Conservation (phyloP, 2,888 invertebrate species). For the Cryptocephalus primarius region DNA sequence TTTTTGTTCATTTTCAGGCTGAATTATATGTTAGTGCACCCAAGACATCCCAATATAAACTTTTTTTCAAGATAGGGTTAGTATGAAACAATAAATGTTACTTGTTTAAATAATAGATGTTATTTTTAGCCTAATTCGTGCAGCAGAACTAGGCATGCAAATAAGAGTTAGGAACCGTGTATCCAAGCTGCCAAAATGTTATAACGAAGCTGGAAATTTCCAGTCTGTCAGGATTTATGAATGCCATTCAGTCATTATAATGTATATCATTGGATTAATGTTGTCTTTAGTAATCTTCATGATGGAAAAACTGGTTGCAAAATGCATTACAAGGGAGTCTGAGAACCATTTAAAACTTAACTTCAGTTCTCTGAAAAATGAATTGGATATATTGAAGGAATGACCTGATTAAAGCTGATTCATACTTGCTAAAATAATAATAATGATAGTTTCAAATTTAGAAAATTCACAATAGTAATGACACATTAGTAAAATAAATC, state of each 20-base stretch:
- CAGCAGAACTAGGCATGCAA: conserved; percentile 21
- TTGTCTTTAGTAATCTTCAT: conserved; percentile 14
- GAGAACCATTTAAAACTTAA: no score
- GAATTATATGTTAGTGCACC: conserved; percentile 17
- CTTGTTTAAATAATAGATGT: neutral
- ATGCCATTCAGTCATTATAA: conserved; percentile 20
- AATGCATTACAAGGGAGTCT: neutral
- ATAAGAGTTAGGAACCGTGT: conserved; percentile 16
- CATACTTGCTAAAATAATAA: no score
- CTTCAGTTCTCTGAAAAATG: no score
- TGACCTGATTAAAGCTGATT: no score
- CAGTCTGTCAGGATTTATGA: conserved; percentile 25
- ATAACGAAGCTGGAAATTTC: conserved; percentile 21
- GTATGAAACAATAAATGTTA: conserved; percentile 1
- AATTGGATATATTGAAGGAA: no score
- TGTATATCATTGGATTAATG: conserved; percentile 17
- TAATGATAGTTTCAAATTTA: no score
- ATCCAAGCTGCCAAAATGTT: conserved; percentile 21
- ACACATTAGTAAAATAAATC: no score
- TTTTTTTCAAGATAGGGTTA: conserved; percentile 24
- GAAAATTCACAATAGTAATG: no score
- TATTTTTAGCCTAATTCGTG: conserved; percentile 18
- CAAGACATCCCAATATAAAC: conserved; percentile 23
- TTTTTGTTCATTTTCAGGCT: conserved; percentile 10
- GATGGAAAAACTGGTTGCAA: conserved; percentile 8